Evolutionary conservation across 2,113 vertebrate species (phyloP), one percentile per base, ranked within the genome.

Genomic region (Macrotus californicus): DNA sequence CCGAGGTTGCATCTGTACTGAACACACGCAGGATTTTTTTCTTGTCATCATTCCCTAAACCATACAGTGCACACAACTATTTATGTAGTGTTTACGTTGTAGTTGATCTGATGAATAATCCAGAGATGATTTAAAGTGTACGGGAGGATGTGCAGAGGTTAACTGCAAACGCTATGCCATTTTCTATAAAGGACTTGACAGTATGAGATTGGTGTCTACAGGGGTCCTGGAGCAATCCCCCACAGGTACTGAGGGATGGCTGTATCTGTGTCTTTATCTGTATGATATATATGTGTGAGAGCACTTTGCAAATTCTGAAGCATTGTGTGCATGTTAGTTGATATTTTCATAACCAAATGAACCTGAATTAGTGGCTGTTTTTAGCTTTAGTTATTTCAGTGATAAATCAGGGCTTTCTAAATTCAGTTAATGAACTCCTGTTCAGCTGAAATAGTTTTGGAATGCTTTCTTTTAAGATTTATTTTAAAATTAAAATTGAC

Each of bases 401-500:
- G 31, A 69, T 80, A 26, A 77, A 48, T 92, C 43, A 89, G 66
- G 41, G 4, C 87, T 79, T 92, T 52, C 50, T 75, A 94, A 97
- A 43, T 26, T 90, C 43, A 79, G 61, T 59, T 29, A 80, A 69
- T 83, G 24, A 29, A 89, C 64, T 70, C 73, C 24, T 36, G 24
- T 61, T 93, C 87, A 84, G 66, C 54, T 92, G 81, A 59, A 94
- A n/a, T 79, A 77, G 36, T 94, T 89, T 88, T 83, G 3, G n/a
- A 80, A 50, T 89, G n/a, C 93, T 91, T 81, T 93, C 34, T 91
- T 50, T 94, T 80, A 73, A 91, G 70, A 72, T 80, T 94, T 87
- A 41, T 87, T 95, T 91, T 80, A 79, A 89, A 90, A 70, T 85
- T 84, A 89, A 91, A 72, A 92, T 41, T 36, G 41, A 61, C 2